Evolutionary conservation across 2,113 vertebrate genomes (phyloP), one percentile per base, ranked within the genome.

Genomic region (Saguinus midas): DNA sequence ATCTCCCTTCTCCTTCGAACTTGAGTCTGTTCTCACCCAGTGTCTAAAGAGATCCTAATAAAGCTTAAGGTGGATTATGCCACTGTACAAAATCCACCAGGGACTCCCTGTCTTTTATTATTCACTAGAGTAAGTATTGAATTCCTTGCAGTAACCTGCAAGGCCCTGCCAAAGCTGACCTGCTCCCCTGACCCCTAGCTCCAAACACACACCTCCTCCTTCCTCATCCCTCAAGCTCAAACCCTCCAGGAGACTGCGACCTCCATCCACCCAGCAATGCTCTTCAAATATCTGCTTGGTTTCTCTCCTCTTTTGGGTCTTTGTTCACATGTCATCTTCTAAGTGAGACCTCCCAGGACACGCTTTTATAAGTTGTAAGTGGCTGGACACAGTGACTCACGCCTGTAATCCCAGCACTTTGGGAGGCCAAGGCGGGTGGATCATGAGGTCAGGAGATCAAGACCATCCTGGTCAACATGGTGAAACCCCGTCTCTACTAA

Each of bases 161-260:
- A 35, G 18, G 48, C 13, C 50, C 75, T n/a, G 8, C 57, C 3
- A 18, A 11, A 1, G 12, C 32, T 25, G 10, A 66, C 8, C 3
- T 21, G 4, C 13, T 1, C 12, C 8, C 9, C 12, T 1, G 1
- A 10, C 2, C 4, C 5, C 37, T 23, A 72, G 11, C 1, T 14
- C 45, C 79, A 68, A 5, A 68, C 50, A 45, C 14, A 68, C 11
- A 66, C 7, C 55, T 8, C 21, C 61, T 64, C 5, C 6, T 13
- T 64, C 35, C 70, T 84, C 14, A 11, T 17, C 57, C 37, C 70
- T 84, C 14, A 11, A 0, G n/a, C 1, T 64, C 27, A 64, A 64
- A 27, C 61, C 1, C 3, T n/a, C 14, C 23, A 45, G 48, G 75
- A 6, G 27, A 40, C 13, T n/a, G 35, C 48, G 32, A 45, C 61